These are phyloP conservation scores for Micrastur ruficollis DNA, from an alignment of 2,797 vertebrate species.

Conservation along the genomic window DNA sequence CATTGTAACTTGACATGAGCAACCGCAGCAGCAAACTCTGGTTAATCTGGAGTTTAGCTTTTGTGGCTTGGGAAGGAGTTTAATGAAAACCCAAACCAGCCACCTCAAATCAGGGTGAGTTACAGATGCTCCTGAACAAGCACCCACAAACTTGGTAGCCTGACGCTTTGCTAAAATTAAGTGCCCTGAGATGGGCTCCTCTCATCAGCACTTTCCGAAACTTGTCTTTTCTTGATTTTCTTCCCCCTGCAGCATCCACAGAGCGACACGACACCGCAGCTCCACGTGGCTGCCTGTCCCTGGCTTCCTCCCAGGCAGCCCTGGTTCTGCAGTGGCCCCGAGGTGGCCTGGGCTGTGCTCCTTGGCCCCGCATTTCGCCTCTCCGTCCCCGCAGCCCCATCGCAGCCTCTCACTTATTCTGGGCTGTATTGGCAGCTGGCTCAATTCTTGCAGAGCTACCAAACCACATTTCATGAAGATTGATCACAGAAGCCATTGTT, in stretches of 20 bases:
- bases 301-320: neutral
- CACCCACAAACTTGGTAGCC: neutral
- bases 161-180: neutral
- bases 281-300: accelerated
- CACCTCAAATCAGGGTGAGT: neutral
- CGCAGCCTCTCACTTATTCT: neutral
- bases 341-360: neutral
- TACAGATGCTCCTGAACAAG: neutral
- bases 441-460: neutral
- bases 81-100: neutral
- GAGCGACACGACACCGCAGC: neutral
- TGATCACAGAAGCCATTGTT: constrained; percentile 9
- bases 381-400: neutral
- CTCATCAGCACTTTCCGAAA: neutral
- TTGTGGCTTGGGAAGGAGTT: neutral
- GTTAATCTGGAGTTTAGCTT: neutral
- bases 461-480: neutral
- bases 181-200: neutral
- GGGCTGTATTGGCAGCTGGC: neutral
- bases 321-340: neutral
- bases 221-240: neutral
- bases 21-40: neutral
- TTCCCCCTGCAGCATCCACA: neutral
- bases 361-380: accelerated
- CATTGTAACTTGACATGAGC: accelerated